These are phyloP conservation scores for Lophotis ruficrista DNA, from an alignment of 2,113 vertebrate genomes.

Conservation along the genomic window DNA sequence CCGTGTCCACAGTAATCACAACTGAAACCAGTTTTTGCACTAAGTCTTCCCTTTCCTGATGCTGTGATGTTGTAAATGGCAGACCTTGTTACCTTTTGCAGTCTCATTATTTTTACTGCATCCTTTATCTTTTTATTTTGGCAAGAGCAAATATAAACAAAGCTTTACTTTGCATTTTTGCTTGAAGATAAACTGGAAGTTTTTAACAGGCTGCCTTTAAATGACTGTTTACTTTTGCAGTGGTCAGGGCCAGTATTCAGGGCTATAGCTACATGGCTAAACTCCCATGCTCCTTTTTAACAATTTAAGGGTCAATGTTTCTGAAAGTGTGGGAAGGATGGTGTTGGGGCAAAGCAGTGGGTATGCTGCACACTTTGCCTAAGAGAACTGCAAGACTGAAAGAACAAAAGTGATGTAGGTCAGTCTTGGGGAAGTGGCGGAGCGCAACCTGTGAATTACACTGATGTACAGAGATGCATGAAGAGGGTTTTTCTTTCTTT, in stretches of 20 bases:
- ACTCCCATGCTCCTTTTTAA: not conserved
- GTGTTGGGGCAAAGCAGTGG: not conserved
- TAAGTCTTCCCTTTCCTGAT: not conserved
- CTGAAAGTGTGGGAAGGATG: not conserved
- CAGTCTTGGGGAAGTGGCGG: not conserved
- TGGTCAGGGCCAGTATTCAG: not conserved
- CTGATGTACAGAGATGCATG: not conserved
- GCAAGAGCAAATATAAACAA: constrained; percentile 24
- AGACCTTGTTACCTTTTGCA: not conserved
- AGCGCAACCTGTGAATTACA: not conserved
- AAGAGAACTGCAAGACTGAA: not conserved
- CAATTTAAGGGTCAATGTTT: not conserved
- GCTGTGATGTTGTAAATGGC: not conserved
- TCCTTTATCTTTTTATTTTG: not conserved
- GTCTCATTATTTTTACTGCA: not conserved
- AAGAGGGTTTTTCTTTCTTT: not conserved
- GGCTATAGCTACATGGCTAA: not conserved
- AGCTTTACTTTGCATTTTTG: constrained; percentile 2
- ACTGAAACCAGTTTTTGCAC: not conserved
- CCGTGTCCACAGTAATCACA: not conserved
- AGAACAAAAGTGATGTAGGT: not conserved
- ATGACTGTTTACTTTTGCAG: constrained; percentile 15
- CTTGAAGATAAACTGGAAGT: not conserved
- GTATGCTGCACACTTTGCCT: not conserved
- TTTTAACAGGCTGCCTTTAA: constrained; percentile 9